Evolutionary conservation across 2,113 vertebrate genomes (phyloP), one percentile per base, ranked within the genome.

Genomic region (Ranitomeya imitator): DNA sequence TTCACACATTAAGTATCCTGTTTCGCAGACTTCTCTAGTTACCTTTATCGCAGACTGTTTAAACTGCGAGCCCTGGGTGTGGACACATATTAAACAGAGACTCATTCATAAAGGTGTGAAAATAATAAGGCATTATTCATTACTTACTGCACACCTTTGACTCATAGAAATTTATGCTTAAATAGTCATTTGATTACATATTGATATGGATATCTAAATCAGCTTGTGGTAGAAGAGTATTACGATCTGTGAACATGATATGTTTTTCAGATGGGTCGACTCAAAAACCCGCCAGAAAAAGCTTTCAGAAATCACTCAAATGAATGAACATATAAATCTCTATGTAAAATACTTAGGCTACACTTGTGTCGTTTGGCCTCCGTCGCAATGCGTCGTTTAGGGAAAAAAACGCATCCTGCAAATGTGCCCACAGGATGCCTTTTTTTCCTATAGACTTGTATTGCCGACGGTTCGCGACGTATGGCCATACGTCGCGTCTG

Each of bases 1-100:
- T 84, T 84, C 82, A 84, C 82, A 69, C 82, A 84, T 10, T 11
- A 52, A 54, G 59, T 54, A 71, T 84, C 63, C 63, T 84, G 82
- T 84, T 71, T 84, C 82, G 14, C 65, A 84, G 12, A 69, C 51
- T 65, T 84, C 65, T 84, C 82, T 16, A 7, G 59, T 84, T 84
- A 69, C 82, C 51, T 15, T 45, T 84, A 84, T 71, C 63, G 7
- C 81, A 83, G 16, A 67, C 45, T 83, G 60, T 83, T 69, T 83
- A 83, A 37, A 51, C 37, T 67, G 13, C 4, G 63, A 11, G 61
- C 8, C 16, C 15, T 26, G 82, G 82, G 82, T 84, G 82, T 84
- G 82, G 82, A 55, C 67, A 83, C 81, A 63, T 16, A 52, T 54
- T 69, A n/a, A 19, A 71, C 82, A 84, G 51, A 71, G 65, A 14